Evolutionary conservation across 1,140 invertebrate species (phyloP).

Genomic region (Bilobella aurantiaca): DNA sequence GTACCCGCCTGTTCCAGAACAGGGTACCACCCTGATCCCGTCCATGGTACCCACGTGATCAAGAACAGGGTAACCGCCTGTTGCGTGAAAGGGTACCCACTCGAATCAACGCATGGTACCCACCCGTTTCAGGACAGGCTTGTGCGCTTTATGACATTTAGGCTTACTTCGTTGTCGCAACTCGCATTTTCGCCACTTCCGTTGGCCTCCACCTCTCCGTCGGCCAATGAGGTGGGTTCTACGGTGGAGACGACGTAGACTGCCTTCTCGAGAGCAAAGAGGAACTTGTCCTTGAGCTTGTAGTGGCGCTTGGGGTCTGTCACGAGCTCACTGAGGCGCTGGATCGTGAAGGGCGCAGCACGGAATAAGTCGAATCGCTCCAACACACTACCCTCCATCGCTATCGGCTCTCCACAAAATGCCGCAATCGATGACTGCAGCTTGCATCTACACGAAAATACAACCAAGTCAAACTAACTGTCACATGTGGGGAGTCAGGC

Average conservation of each 20-base stretch:
- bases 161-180: neutral
- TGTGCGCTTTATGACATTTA: neutral
- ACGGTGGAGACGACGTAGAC: slow-evolving; percentile 89
- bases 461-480: neutral
- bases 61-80: too few species aligned
- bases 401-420: slow-evolving; percentile 23
- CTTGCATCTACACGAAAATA: slow-evolving; percentile 18
- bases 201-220: neutral
- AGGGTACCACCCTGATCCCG: too few species aligned
- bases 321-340: slow-evolving; percentile 85
- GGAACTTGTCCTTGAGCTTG: slow-evolving; percentile 87
- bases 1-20: too few species aligned
- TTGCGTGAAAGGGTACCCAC: neutral
- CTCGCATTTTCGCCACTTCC: neutral
- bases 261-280: slow-evolving; percentile 88
- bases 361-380: slow-evolving; percentile 45
- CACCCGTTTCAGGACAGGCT: neutral
- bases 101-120: neutral
- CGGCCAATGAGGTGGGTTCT: slow-evolving; percentile 49
- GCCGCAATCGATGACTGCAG: slow-evolving; percentile 23
- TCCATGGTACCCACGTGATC: neutral
- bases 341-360: slow-evolving; percentile 91
- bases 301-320: slow-evolving; percentile 87
- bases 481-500: neutral
- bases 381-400: slow-evolving; percentile 23